Conservation (phyloP, 2,113 vertebrate genomes). For the Dascyllus trimaculatus region DNA sequence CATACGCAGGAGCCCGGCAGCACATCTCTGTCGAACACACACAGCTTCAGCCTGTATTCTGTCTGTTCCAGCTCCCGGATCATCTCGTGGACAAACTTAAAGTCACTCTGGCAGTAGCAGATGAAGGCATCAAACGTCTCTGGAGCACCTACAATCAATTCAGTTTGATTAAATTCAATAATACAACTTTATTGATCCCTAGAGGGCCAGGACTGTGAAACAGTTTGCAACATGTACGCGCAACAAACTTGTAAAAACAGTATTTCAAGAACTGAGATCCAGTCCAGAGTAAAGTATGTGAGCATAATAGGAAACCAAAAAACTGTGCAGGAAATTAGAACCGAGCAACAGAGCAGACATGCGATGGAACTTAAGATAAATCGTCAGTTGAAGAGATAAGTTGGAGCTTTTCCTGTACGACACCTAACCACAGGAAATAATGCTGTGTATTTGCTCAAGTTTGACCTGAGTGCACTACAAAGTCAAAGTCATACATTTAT, state of each 20-base stretch:
- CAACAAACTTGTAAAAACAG: neutral
- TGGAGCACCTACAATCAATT: constrained; percentile 67
- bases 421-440: neutral
- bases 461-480: too few species aligned
- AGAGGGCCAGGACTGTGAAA: neutral
- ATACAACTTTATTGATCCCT: neutral
- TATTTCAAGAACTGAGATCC: neutral
- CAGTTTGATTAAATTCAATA: neutral
- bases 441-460: too few species aligned
- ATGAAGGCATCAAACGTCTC: constrained; percentile 97
- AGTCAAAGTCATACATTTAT: neutral
- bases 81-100: constrained; percentile 96
- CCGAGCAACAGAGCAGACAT: neutral
- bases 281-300: too few species aligned
- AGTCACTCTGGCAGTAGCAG: constrained; percentile 95
- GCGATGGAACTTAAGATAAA: constrained; percentile 1
- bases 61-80: constrained; percentile 95
- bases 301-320: neutral
- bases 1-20: constrained; percentile 95
- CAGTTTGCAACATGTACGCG: neutral
- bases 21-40: constrained; percentile 96
- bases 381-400: neutral
- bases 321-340: neutral
- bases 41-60: constrained; percentile 90
- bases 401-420: neutral